Percentiles rank a stretch among this genome's conserved stretches.
These are phyloP conservation scores for Osmerus mordax DNA, from an alignment of 2,113 vertebrate genomes.

Conservation along the genomic window DNA sequence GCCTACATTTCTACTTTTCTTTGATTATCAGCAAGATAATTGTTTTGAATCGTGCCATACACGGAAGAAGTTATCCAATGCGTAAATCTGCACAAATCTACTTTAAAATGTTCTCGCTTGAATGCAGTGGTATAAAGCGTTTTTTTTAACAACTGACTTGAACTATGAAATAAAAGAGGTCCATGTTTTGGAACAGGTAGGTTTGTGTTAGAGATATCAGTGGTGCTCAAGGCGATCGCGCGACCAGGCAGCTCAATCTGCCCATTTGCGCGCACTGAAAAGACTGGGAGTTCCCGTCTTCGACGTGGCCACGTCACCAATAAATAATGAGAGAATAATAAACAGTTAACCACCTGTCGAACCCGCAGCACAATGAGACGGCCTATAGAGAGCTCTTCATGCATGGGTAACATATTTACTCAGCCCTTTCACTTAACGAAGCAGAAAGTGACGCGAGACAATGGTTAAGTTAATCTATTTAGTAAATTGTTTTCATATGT, in stretches of 20 bases:
- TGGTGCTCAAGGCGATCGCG: constrained; percentile 33
- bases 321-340: constrained; percentile 78
- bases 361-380: constrained; percentile 80
- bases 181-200: too few relatives aligned
- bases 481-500: constrained; percentile 87
- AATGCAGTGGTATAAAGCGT: neutral
- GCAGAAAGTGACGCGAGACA: constrained; percentile 89
- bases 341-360: constrained; percentile 99
- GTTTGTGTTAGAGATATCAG: constrained; percentile 41
- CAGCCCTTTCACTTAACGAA: constrained; percentile 95
- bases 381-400: constrained; percentile 87
- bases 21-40: too few relatives aligned
- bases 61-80: too few relatives aligned
- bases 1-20: too few relatives aligned
- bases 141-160: too few relatives aligned
- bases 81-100: neutral
- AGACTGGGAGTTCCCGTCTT: constrained; percentile 44
- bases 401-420: constrained; percentile 99
- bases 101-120: neutral
- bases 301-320: constrained; percentile 53
- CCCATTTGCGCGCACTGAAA: constrained; percentile 54
- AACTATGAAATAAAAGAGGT: too few relatives aligned
- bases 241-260: constrained; percentile 67
- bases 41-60: constrained; percentile 33
- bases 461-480: constrained; percentile 95